A percentile compares a stretch with the other conserved stretches of the same genome.
Evolutionary conservation across 2,113 vertebrate species (phyloP).

Genomic region (Lynx canadensis): DNA sequence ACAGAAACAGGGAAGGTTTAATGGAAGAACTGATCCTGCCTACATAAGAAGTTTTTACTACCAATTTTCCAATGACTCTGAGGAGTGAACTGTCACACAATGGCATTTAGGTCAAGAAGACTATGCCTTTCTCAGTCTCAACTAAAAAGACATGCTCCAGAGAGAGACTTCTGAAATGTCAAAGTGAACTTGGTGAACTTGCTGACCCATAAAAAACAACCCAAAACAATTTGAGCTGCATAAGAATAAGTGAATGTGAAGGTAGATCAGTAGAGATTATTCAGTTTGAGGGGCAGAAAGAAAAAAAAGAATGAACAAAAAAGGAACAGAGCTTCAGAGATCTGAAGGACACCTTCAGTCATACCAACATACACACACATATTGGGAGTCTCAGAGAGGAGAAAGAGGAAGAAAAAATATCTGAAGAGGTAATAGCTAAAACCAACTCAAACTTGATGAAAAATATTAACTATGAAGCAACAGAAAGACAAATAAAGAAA

Average conservation of each 20-base stretch:
- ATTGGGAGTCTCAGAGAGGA: neutral
- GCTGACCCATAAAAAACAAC: neutral
- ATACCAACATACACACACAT: neutral
- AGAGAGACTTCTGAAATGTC: neutral
- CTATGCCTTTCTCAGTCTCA: neutral
- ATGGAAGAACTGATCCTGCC: neutral
- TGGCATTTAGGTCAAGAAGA: neutral
- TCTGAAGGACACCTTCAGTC: neutral
- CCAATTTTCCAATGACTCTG: neutral
- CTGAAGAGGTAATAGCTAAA: neutral
- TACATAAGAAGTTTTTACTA: neutral
- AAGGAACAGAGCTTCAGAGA: neutral
- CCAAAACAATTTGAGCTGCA: neutral
- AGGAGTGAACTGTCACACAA: neutral
- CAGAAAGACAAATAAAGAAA: no score
- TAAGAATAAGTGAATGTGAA: neutral
- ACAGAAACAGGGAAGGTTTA: neutral
- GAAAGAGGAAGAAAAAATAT: neutral
- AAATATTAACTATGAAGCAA: conserved; percentile 30
- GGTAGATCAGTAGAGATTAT: neutral
- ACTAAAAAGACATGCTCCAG: neutral
- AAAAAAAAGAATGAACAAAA: neutral
- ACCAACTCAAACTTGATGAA: neutral
- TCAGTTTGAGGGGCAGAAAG: neutral
- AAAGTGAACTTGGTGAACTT: neutral